These are phyloP conservation scores for Chrysochloris asiatica DNA, from an alignment of 2,113 vertebrate species.

Conservation along the genomic window DNA sequence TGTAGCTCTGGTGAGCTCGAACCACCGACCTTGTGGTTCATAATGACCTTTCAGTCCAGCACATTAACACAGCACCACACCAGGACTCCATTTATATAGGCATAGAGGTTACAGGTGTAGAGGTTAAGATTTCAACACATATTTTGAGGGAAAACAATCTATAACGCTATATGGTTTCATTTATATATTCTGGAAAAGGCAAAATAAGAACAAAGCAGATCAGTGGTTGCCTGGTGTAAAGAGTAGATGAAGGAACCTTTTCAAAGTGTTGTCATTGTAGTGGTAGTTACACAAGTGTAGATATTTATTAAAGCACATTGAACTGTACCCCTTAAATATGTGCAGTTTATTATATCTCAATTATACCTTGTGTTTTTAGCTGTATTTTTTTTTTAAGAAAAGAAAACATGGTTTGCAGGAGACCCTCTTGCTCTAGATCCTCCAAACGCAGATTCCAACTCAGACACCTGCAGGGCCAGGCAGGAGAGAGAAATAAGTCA, in stretches of 20 bases:
- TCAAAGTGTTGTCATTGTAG: background rate
- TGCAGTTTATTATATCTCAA: background rate
- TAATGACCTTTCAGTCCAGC: too few relatives aligned
- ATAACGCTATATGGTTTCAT: background rate
- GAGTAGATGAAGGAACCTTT: background rate
- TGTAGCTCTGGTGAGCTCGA: too few relatives aligned
- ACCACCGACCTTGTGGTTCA: too few relatives aligned
- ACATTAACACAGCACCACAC: too few relatives aligned
- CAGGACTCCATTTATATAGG: too few relatives aligned
- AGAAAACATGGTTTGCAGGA: background rate
- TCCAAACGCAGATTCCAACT: background rate
- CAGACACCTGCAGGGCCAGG: background rate
- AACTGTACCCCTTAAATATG: background rate
- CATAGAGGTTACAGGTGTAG: background rate
- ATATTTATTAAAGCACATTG: background rate
- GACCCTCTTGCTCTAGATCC: background rate
- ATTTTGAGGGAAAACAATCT: background rate
- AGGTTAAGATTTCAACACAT: background rate
- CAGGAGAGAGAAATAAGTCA: background rate
- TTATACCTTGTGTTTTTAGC: background rate
- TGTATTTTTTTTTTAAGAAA: background rate
- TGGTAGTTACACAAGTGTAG: background rate
- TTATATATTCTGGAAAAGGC: background rate
- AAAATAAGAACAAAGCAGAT: conserved; percentile 29
- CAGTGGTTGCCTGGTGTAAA: background rate